Percentiles rank a stretch among this genome's conserved stretches.
phyloP scores from a whole-genome alignment of 2,797 vertebrate genomes.

The Periparus ater region DNA sequence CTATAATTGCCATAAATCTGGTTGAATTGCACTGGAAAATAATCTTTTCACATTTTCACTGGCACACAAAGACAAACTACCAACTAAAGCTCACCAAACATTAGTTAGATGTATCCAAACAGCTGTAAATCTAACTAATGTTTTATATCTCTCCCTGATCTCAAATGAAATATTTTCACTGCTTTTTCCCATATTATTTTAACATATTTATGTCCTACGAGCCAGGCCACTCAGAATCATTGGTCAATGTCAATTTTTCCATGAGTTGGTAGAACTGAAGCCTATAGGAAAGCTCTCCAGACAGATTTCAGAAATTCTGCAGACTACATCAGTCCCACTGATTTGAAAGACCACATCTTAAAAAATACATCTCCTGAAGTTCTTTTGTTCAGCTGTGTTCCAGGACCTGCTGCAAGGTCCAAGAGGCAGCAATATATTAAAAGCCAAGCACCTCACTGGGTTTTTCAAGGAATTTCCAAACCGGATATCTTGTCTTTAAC shows the following conservation, averaged over 20 bases:
- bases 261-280: slow-evolving; percentile 32
- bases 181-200: slow-evolving; percentile 16
- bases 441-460: not conserved
- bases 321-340: not conserved
- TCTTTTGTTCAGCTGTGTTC: not conserved
- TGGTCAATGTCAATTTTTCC: not conserved
- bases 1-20: slow-evolving; percentile 44
- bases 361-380: not conserved
- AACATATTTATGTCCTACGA: slow-evolving; percentile 32
- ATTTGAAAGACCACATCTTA: not conserved
- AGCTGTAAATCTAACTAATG: slow-evolving; percentile 28
- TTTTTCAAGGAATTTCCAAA: not conserved
- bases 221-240: slow-evolving; percentile 3
- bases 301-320: slow-evolving; percentile 36
- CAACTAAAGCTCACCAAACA: slow-evolving; percentile 12
- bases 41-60: slow-evolving; percentile 55
- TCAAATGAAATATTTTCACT: not conserved
- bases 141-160: not conserved
- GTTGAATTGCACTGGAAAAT: slow-evolving; percentile 56
- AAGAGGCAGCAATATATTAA: not conserved
- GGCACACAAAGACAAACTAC: slow-evolving; percentile 41
- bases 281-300: slow-evolving; percentile 13
- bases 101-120: slow-evolving; percentile 27
- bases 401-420: not conserved
- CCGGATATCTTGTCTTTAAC: not conserved